Percentiles rank a stretch among this genome's conserved stretches.
phyloP scores from a whole-genome alignment of 2,113 vertebrate genomes.

The Synchiropus splendidus region DNA sequence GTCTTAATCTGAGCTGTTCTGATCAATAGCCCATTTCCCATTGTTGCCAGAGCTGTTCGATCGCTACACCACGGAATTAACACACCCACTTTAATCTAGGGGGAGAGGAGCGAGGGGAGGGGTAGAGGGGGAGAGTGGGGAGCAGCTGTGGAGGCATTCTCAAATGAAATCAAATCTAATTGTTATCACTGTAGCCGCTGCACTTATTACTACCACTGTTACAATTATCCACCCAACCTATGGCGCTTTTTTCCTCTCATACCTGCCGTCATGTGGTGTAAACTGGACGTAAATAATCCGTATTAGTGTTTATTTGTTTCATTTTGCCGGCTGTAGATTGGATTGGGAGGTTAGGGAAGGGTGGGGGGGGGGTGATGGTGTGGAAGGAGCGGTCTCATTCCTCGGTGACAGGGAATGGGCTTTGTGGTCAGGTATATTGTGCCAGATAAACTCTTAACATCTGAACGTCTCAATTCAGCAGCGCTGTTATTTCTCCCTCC shows the following conservation, averaged over 20 bases:
- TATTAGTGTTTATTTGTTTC: constrained; percentile 61
- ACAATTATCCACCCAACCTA: constrained; percentile 60
- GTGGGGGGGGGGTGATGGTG: constrained; percentile 1
- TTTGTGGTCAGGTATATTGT: constrained; percentile 30
- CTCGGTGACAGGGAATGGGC: constrained; percentile 20
- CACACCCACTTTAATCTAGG: constrained; percentile 93
- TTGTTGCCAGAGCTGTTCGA: constrained; percentile 98
- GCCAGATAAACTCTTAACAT: constrained; percentile 18
- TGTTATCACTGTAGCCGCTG: constrained; percentile 71
- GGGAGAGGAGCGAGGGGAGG: constrained; percentile 71
- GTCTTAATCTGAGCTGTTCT: constrained; percentile 96
- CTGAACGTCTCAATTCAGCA: constrained; percentile 23
- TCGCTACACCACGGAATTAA: constrained; percentile 94
- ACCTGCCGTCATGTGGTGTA: constrained; percentile 25
- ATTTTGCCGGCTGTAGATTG: constrained; percentile 47
- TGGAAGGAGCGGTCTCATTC: constrained; percentile 13
- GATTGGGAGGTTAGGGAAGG: constrained; percentile 21
- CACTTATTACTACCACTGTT: constrained; percentile 68
- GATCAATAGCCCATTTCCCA: constrained; percentile 99
- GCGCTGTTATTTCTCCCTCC: background rate
- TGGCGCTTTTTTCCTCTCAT: constrained; percentile 19
- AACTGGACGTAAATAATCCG: constrained; percentile 58
- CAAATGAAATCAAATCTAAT: constrained; percentile 80
- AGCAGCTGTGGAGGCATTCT: constrained; percentile 76
- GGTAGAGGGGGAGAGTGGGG: constrained; percentile 45